phyloP scores from a whole-genome alignment of 2,113 vertebrate genomes.

The Danio rerio region DNA sequence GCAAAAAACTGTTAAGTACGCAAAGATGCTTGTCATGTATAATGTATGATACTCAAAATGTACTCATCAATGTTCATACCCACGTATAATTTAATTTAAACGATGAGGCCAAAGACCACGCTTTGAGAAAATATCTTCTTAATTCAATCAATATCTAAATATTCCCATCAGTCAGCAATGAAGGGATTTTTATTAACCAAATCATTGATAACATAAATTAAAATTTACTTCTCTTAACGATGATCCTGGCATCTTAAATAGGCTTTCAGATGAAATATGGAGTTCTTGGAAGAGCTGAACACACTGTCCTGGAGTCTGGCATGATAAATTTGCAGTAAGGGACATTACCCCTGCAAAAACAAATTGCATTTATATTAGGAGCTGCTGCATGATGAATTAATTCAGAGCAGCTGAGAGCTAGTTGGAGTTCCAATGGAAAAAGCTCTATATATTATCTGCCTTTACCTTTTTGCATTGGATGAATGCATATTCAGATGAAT shows the following conservation, averaged over 20 bases:
- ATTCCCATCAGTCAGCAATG: not conserved
- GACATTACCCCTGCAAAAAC: constrained; percentile 65
- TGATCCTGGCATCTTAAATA: constrained; percentile 52
- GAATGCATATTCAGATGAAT: not conserved
- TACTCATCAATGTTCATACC: not conserved
- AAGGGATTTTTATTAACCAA: constrained; percentile 35
- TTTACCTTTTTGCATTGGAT: constrained; percentile 9
- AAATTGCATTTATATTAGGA: constrained; percentile 64
- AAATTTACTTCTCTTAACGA: constrained; percentile 55
- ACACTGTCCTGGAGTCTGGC: constrained; percentile 55
- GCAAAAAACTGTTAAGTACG: not conserved
- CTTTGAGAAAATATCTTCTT: not conserved
- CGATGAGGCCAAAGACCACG: not conserved
- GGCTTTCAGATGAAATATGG: constrained; percentile 60
- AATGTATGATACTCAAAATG: constrained; percentile 5
- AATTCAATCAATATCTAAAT: not conserved
- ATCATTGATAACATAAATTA: constrained; percentile 40
- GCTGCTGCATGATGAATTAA: constrained; percentile 62
- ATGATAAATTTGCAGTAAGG: constrained; percentile 62
- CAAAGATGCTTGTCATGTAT: not conserved
- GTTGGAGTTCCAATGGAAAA: constrained; percentile 41
- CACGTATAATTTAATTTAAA: not conserved
- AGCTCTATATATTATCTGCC: constrained; percentile 46
- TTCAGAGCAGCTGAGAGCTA: constrained; percentile 56
- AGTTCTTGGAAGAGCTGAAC: constrained; percentile 60